Conservation (phyloP, 2,113 vertebrate species). For the Reinhardtius hippoglossoides region DNA sequence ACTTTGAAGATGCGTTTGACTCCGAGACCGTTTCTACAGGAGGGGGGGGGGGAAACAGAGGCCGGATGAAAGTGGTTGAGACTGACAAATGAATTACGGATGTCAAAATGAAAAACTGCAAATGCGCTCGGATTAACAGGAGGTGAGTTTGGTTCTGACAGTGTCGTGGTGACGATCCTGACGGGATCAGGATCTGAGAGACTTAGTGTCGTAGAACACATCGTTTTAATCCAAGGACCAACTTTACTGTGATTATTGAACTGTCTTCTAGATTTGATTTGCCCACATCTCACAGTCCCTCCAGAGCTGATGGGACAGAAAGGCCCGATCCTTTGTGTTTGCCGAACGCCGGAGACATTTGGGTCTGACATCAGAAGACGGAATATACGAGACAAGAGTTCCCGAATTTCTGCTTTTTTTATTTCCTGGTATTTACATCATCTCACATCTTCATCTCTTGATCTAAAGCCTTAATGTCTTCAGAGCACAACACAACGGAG, state of each 20-base stretch:
- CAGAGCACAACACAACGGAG: not conserved
- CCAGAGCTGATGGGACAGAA: not conserved
- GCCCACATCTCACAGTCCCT: not conserved
- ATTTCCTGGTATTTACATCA: constrained; percentile 6
- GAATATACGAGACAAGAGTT: not conserved
- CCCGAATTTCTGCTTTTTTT: not conserved
- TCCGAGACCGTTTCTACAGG: constrained; percentile 36
- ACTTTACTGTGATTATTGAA: too few relatives aligned
- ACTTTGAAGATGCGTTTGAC: constrained; percentile 65
- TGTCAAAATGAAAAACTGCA: constrained; percentile 2
- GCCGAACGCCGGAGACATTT: not conserved
- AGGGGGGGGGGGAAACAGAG: constrained; percentile 9
- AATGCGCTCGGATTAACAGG: not conserved
- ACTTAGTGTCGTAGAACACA: too few relatives aligned
- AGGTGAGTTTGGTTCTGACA: not conserved
- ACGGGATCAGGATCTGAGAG: too few relatives aligned
- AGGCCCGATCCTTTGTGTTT: not conserved
- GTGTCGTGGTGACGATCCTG: not conserved
- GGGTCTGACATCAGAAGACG: not conserved
- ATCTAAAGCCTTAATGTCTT: not conserved
- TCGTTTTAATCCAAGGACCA: too few relatives aligned
- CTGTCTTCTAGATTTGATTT: not conserved
- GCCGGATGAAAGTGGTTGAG: constrained; percentile 39
- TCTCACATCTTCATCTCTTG: not conserved
- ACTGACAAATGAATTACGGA: constrained; percentile 53